Percentiles rank a stretch among this genome's conserved stretches.
phyloP scores from a whole-genome alignment of 2,113 vertebrate genomes.

The Ibidorhyncha struthersii region DNA sequence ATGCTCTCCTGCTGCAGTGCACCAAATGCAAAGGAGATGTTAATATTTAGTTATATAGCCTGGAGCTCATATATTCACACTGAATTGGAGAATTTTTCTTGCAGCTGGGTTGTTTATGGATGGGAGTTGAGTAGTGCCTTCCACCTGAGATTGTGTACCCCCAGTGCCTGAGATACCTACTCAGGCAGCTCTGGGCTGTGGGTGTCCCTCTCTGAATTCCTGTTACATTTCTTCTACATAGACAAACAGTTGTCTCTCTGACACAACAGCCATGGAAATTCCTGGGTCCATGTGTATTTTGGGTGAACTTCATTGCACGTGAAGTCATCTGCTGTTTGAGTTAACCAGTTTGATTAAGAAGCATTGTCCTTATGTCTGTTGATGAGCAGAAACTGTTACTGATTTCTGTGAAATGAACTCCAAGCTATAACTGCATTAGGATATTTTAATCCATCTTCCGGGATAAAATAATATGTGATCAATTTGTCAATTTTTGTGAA shows the following conservation, averaged over 20 bases:
- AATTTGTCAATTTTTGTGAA: not conserved
- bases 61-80: not conserved
- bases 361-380: not conserved
- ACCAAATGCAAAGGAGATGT: not conserved
- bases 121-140: not conserved
- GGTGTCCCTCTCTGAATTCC: not conserved
- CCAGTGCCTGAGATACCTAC: too few species aligned
- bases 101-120: not conserved
- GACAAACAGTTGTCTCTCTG: not conserved
- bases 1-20: not conserved
- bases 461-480: not conserved
- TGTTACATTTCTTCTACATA: rapidly evolving
- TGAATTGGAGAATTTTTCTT: not conserved
- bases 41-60: not conserved
- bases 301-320: not conserved
- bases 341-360: not conserved
- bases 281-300: not conserved
- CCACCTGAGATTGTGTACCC: not conserved
- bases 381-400: not conserved
- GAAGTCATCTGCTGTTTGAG: not conserved
- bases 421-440: not conserved
- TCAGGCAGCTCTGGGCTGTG: not conserved
- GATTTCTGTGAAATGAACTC: not conserved
- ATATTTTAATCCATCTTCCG: not conserved
- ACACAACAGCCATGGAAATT: not conserved